A percentile compares a stretch with the other conserved stretches of the same genome.
Evolutionary conservation across 2,888 invertebrate species (phyloP).

Genomic region (Trimorus sp.): DNA sequence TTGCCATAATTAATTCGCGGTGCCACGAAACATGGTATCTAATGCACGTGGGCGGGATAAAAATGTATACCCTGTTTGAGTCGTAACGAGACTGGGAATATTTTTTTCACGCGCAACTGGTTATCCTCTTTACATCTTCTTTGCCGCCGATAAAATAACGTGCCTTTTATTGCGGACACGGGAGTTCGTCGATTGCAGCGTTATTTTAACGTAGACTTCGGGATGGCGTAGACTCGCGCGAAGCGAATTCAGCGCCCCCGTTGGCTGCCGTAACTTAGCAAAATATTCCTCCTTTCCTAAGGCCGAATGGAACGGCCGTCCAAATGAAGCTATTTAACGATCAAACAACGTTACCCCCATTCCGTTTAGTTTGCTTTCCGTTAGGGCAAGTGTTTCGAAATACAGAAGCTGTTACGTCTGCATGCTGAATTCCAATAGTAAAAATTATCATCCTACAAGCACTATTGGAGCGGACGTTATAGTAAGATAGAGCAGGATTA

Average conservation of each 20-base stretch:
- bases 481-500: no score
- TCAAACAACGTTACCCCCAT: no score
- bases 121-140: slow-evolving; percentile 37
- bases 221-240: slow-evolving; percentile 6
- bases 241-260: slow-evolving; percentile 17
- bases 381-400: no score
- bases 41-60: not conserved
- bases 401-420: no score
- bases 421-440: no score
- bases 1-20: not conserved
- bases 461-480: no score
- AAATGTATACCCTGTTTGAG: slow-evolving; percentile 25
- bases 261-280: not conserved
- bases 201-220: slow-evolving; percentile 36
- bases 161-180: slow-evolving; percentile 40
- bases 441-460: no score
- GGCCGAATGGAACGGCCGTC: not conserved
- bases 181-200: slow-evolving; percentile 36
- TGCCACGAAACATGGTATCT: not conserved
- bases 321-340: no score
- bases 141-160: slow-evolving; percentile 45
- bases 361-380: no score
- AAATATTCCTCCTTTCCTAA: not conserved
- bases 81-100: slow-evolving; percentile 37
- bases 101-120: slow-evolving; percentile 42